phyloP scores from a whole-genome alignment of 2,888 invertebrate species.

The Agrochola lychnidis region DNA sequence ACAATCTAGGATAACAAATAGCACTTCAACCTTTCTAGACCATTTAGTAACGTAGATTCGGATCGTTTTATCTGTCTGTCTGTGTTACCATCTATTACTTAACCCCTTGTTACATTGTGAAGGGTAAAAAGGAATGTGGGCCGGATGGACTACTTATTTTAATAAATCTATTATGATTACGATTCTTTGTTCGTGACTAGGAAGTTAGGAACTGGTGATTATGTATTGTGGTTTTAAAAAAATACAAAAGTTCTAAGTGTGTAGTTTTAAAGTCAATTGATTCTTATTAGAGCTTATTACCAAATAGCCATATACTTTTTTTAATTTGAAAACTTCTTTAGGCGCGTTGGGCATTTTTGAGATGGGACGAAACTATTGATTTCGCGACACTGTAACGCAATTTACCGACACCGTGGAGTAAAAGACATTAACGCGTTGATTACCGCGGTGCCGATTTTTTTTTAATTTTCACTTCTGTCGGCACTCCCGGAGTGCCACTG shows the following conservation, averaged over 20 bases:
- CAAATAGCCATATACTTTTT: too few relatives aligned
- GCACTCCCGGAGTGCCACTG: too few relatives aligned
- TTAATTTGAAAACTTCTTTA: too few relatives aligned
- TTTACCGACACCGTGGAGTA: too few relatives aligned
- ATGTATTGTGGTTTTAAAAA: background rate
- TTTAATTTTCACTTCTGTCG: too few relatives aligned
- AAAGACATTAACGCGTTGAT: too few relatives aligned
- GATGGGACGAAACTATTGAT: too few relatives aligned
- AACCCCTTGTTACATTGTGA: slow-evolving; percentile 38
- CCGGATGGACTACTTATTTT: slow-evolving; percentile 25
- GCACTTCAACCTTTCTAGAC: slow-evolving; percentile 28
- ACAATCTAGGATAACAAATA: slow-evolving; percentile 12
- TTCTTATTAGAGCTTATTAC: background rate
- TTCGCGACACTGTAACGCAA: too few relatives aligned
- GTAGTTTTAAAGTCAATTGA: background rate
- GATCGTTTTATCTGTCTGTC: slow-evolving; percentile 32
- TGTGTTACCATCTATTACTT: slow-evolving; percentile 35
- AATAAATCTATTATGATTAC: slow-evolving; percentile 41
- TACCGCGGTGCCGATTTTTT: too few relatives aligned
- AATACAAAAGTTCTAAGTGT: too few relatives aligned
- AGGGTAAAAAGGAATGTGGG: slow-evolving; percentile 48
- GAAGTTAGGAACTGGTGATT: slow-evolving; percentile 20
- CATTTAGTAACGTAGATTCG: slow-evolving; percentile 26
- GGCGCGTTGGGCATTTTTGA: too few relatives aligned
- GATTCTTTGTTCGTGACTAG: slow-evolving; percentile 36